These are phyloP conservation scores for Hirtodrosophila histrioides DNA, from an alignment of 2,888 invertebrate species.

Conservation along the genomic window DNA sequence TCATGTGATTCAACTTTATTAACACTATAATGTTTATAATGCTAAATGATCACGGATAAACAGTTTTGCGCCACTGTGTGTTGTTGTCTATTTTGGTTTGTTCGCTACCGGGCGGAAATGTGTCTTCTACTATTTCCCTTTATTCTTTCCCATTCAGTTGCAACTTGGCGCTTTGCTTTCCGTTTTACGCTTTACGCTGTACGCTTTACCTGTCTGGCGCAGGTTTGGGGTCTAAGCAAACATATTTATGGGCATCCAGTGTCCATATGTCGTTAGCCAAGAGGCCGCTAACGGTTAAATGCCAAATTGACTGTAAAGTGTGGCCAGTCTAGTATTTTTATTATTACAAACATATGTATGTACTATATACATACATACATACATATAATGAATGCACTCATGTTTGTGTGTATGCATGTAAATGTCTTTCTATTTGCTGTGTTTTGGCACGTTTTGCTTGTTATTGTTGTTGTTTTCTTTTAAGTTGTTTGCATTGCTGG, in stretches of 20 bases:
- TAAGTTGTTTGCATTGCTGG: constrained; percentile 61
- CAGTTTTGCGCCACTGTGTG: constrained; percentile 39
- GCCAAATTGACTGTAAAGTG: constrained; percentile 69
- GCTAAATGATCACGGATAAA: background rate
- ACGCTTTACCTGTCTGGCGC: constrained; percentile 48
- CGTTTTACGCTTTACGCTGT: constrained; percentile 46
- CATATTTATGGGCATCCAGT: constrained; percentile 35
- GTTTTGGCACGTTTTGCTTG: constrained; percentile 66
- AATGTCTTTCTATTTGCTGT: constrained; percentile 43
- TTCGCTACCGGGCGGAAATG: constrained; percentile 71
- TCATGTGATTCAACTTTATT: too few species aligned
- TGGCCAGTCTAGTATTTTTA: constrained; percentile 47
- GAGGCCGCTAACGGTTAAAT: constrained; percentile 63
- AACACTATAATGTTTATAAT: too few species aligned
- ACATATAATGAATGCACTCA: constrained; percentile 9
- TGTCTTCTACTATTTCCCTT: constrained; percentile 62
- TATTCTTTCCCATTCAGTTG: constrained; percentile 34
- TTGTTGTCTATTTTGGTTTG: constrained; percentile 74
- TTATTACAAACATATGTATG: constrained; percentile 33
- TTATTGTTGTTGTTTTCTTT: constrained; percentile 52
- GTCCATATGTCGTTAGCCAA: constrained; percentile 50
- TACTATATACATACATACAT: background rate
- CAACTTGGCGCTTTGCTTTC: constrained; percentile 50
- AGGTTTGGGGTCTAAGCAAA: constrained; percentile 49
- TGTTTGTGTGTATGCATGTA: constrained; percentile 12